Percentiles rank a stretch among this genome's conserved stretches.
Conservation (phyloP, 2,888 invertebrate species). For the Dinocampus coccinellae region DNA sequence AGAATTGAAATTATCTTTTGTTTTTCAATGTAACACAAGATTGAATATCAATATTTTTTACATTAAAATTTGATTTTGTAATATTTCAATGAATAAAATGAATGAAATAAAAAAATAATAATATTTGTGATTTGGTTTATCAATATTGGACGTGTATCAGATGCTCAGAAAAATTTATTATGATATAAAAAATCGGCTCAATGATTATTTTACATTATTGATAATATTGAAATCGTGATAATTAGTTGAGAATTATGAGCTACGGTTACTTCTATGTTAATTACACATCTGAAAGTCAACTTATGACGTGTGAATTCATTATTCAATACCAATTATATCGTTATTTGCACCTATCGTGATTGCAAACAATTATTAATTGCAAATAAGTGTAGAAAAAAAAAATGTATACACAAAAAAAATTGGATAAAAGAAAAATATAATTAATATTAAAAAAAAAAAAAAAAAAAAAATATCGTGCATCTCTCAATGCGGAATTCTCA, state of each 20-base stretch:
- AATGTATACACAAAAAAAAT: not conserved
- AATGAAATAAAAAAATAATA: not conserved
- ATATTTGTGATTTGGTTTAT: too few relatives aligned
- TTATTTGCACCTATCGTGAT: conserved; percentile 39
- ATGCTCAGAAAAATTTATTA: not conserved
- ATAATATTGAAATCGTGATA: not conserved
- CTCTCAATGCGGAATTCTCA: not conserved
- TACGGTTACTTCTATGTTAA: not conserved
- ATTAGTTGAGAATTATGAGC: conserved; percentile 12
- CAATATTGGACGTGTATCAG: conserved; percentile 5
- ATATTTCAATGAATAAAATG: too few relatives aligned
- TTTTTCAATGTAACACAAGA: too few relatives aligned
- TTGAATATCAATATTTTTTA: too few relatives aligned
- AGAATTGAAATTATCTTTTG: too few relatives aligned
- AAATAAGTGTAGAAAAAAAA: not conserved
- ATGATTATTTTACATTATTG: conserved; percentile 27
- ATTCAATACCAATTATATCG: conserved; percentile 21
- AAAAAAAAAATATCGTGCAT: conserved; percentile 12
- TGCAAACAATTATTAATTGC: conserved; percentile 38
- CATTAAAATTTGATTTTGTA: too few relatives aligned
- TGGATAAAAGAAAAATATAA: not conserved
- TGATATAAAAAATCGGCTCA: conserved; percentile 19
- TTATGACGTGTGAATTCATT: conserved; percentile 30
- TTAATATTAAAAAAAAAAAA: not conserved
- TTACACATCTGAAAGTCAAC: not conserved